phyloP scores from a whole-genome alignment of 30 jellyfish, hydroid and myxozoan species.

The Pelagia noctiluca region DNA sequence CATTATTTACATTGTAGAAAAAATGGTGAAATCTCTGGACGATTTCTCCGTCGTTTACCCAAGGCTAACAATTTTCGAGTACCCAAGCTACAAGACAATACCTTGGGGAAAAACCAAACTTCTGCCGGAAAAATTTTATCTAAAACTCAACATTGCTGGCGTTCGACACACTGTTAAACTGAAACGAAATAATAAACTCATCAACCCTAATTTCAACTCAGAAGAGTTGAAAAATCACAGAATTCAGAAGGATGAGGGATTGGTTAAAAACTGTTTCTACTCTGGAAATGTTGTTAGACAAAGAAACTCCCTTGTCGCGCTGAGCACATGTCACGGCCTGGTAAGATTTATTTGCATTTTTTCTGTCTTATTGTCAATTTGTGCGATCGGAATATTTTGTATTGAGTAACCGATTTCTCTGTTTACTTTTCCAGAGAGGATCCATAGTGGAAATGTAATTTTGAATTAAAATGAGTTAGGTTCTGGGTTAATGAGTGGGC shows the following conservation, averaged over 20 bases:
- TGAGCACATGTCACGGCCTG: conserved; percentile 88
- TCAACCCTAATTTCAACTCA: conserved; percentile 65
- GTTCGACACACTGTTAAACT: conserved; percentile 35
- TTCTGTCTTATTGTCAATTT: background rate
- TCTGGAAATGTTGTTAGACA: conserved; percentile 70
- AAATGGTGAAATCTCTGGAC: conserved; percentile 36
- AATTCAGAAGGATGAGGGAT: background rate
- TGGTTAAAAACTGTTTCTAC: conserved; percentile 61
- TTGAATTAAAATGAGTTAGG: too few relatives aligned
- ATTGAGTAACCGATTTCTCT: background rate
- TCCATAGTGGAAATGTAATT: too few relatives aligned
- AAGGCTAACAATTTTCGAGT: conserved; percentile 46
- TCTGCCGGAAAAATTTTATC: conserved; percentile 72
- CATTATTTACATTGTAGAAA: conserved; percentile 11
- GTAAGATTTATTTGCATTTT: conserved; percentile 40
- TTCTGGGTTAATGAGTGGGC: too few relatives aligned
- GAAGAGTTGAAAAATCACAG: conserved; percentile 41
- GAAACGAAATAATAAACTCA: conserved; percentile 48
- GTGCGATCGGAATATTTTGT: background rate
- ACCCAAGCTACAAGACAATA: conserved; percentile 56
- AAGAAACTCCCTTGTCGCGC: conserved; percentile 80
- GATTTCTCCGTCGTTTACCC: conserved; percentile 61
- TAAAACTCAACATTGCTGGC: conserved; percentile 56
- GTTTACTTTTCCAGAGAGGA: too few relatives aligned
- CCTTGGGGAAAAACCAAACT: conserved; percentile 67